Evolutionary conservation across 2,888 invertebrate genomes (phyloP), one percentile per base, ranked within the genome.

Genomic region (Frankliniella intonsa): DNA sequence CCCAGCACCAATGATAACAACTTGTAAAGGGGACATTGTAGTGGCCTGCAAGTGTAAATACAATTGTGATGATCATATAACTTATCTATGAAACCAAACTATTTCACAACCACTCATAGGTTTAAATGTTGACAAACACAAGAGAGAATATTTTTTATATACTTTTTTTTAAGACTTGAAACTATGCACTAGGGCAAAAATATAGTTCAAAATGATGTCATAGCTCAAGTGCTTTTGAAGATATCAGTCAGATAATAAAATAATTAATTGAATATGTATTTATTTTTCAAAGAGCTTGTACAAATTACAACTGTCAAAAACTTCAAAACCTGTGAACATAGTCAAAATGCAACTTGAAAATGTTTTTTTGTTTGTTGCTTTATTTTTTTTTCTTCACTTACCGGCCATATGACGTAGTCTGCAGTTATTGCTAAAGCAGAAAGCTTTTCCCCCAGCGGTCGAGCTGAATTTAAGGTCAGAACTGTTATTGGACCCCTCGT

Each of bases 1-100:
- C 14, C 92, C 92, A 76, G 91, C 91, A 83, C 92, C 92, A 83
- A 92, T 87, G 76, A 92, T 90, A 83, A 92, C 84, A 76, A 91
- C 87, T 85, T 84, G 80, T 62, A n/a, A 62, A 22, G 8, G 25
- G 25, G 25, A 12, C 69, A 76, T 76, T 9, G 25, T 7, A 25
- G 22, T 10, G 25, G 0, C 25, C 69, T 76, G 69, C 69, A 76
- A 25, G 7, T 10, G 25, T n/a, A 22, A 76, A 76, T 55, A 14
- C 9, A 55, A 19, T 55, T 12, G 14, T 55, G 38, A 38, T 38
- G 38, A 38, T 5, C 2, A 3, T 38, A 38, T 38, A 38, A 38
- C 38, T 3, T 38, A 38, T 38, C 38, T 3, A 38, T 5, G 38
- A 14, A 62, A 62, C 17, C 8, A 17, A 55, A 3, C 14, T 2